Conservation (phyloP, 2,888 invertebrate genomes). For the Dryobotodes eremita region DNA sequence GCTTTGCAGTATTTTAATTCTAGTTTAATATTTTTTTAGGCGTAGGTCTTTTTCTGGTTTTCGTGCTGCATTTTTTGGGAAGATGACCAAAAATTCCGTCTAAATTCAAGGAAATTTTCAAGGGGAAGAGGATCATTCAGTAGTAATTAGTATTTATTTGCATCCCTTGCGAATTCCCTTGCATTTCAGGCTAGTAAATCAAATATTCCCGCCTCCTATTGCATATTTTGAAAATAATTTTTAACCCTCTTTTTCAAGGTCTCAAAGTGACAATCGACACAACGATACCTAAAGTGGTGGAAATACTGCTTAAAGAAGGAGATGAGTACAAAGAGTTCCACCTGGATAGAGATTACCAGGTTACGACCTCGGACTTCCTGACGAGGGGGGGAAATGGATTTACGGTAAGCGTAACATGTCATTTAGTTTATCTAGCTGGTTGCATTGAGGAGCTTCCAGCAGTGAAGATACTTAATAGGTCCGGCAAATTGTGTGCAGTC, state of each 20-base stretch:
- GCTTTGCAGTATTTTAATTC: neutral
- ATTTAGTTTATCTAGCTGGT: neutral
- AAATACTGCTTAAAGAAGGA: constrained; percentile 90
- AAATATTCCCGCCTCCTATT: neutral
- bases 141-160: neutral
- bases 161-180: neutral
- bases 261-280: constrained; percentile 91
- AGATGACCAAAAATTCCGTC: neutral
- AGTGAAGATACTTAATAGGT: too few relatives aligned
- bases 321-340: constrained; percentile 90
- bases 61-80: neutral
- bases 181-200: neutral
- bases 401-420: constrained; percentile 75
- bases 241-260: constrained; percentile 80
- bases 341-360: constrained; percentile 90
- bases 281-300: constrained; percentile 86
- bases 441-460: too few relatives aligned
- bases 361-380: constrained; percentile 91
- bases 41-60: neutral
- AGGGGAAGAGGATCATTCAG: neutral
- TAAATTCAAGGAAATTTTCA: neutral
- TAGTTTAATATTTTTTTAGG: neutral
- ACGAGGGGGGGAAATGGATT: constrained; percentile 92
- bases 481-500: too few relatives aligned
- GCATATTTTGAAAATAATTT: neutral